Evolutionary conservation across 2,888 invertebrate species (phyloP), one percentile per base, ranked within the genome.

Genomic region (Caradrina kadenii): DNA sequence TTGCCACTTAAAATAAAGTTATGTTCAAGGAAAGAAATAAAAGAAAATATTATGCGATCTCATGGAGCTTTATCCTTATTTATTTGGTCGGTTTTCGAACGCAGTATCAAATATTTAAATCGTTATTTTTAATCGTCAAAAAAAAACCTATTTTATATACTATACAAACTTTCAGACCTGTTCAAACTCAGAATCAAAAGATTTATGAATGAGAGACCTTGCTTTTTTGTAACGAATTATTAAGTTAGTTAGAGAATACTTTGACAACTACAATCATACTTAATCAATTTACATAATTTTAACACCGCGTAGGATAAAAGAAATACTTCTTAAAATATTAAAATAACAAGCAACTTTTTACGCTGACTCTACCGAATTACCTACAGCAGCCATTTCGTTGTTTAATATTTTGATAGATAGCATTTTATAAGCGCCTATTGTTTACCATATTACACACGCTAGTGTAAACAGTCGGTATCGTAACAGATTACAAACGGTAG

Each of bases 381-480:
- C 31, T 42, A 70, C 49, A 61, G n/a, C 22, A 64, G 49, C 31
- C 19, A 58, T 62, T 73, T 52, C 4, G 49, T 31, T 42, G 50
- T 52, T 55, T 60, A 61, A 66, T 56, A 75, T 60, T 75, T 63
- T 63, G 59, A 69, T 61, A 61, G 54, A 52, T 56, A 54, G 31
- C 50, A 52, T 64, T 58, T 61, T 65, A 52, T 65, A 59, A 26
- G 58, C 62, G 48, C 54, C 45, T 19, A 35, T 68, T 77, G 78
- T 77, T 78, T 73, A 77, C 64, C 42, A 48, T 39, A 60, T 60
- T 63, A 65, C 68, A 59, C 62, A 42, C 50, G 59, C 56, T 55
- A 64, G 53, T 35, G 79, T 79, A 69, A 78, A 79, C 74, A 73
- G n/a, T 17, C 22, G 8, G 73, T 73, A 78, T 69, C 63, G 60